phyloP scores from a whole-genome alignment of 2,113 vertebrate species.

The Paedocypris sp. region DNA sequence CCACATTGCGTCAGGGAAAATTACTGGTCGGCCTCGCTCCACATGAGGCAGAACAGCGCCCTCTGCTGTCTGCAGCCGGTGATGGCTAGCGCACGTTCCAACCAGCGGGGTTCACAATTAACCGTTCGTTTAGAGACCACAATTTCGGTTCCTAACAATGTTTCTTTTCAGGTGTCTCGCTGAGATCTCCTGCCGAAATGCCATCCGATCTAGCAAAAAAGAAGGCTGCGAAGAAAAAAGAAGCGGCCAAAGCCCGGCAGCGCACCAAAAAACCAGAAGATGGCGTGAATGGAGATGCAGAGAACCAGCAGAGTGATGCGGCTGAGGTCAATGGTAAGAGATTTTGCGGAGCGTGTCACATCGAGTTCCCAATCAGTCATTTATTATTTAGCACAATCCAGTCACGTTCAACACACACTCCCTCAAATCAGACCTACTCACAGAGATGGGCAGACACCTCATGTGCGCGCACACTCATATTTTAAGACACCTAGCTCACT shows the following conservation, averaged over 20 bases:
- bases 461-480: too few relatives aligned
- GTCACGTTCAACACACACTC: too few relatives aligned
- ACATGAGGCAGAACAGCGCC: not conserved
- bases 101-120: too few relatives aligned
- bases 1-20: slow-evolving; percentile 15
- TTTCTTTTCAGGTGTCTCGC: not conserved
- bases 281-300: slow-evolving; percentile 50
- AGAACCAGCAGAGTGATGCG: slow-evolving; percentile 56
- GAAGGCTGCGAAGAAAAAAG: slow-evolving; percentile 95
- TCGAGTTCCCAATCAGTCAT: too few relatives aligned
- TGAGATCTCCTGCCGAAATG: slow-evolving; percentile 53
- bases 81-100: not conserved
- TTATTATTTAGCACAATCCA: too few relatives aligned
- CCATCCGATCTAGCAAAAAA: slow-evolving; percentile 93
- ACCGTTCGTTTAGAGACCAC: too few relatives aligned
- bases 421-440: too few relatives aligned
- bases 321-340: slow-evolving; percentile 10
- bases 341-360: not conserved
- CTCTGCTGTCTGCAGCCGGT: not conserved
- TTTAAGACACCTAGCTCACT: too few relatives aligned
- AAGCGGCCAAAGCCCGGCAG: slow-evolving; percentile 82
- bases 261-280: slow-evolving; percentile 66
- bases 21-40: slow-evolving; percentile 1
- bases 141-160: too few relatives aligned
- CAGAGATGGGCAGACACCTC: too few relatives aligned